Conservation (phyloP, 2,888 invertebrate species). For the Thereva unica region DNA sequence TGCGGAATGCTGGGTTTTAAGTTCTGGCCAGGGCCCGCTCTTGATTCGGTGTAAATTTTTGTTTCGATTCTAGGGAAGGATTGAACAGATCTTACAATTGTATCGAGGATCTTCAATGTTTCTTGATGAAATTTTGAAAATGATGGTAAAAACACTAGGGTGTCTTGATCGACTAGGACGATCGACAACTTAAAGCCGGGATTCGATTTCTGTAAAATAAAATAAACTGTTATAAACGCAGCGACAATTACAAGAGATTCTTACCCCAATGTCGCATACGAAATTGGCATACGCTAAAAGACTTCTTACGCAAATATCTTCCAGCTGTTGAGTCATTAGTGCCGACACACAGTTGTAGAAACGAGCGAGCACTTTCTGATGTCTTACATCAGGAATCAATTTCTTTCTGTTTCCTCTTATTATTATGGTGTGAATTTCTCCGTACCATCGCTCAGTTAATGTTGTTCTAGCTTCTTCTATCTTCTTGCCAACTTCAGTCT, state of each 20-base stretch:
- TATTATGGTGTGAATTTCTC: constrained; percentile 54
- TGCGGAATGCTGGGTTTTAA: constrained; percentile 71
- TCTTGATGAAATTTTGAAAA: constrained; percentile 75
- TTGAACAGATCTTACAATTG: constrained; percentile 73
- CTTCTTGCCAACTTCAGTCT: constrained; percentile 60
- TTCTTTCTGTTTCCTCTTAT: constrained; percentile 68
- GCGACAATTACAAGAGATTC: constrained; percentile 38
- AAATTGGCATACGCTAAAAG: constrained; percentile 77
- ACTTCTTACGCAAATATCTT: constrained; percentile 78
- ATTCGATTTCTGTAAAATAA: constrained; percentile 63
- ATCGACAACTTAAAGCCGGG: constrained; percentile 65
- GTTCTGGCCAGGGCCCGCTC: constrained; percentile 40
- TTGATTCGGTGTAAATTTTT: constrained; percentile 59
- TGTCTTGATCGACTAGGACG: constrained; percentile 58
- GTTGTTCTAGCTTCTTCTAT: constrained; percentile 70
- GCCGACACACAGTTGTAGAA: constrained; percentile 86
- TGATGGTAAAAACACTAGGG: constrained; percentile 72
- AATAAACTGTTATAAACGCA: neutral
- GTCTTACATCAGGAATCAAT: constrained; percentile 69
- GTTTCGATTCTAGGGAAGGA: constrained; percentile 79
- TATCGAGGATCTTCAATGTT: constrained; percentile 71
- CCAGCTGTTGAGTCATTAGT: constrained; percentile 87
- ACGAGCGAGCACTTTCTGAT: constrained; percentile 68
- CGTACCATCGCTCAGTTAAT: constrained; percentile 63
- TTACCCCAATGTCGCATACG: constrained; percentile 75